Evolutionary conservation across 2,113 vertebrate species (phyloP).

Genomic region (Syrmaticus mikado): DNA sequence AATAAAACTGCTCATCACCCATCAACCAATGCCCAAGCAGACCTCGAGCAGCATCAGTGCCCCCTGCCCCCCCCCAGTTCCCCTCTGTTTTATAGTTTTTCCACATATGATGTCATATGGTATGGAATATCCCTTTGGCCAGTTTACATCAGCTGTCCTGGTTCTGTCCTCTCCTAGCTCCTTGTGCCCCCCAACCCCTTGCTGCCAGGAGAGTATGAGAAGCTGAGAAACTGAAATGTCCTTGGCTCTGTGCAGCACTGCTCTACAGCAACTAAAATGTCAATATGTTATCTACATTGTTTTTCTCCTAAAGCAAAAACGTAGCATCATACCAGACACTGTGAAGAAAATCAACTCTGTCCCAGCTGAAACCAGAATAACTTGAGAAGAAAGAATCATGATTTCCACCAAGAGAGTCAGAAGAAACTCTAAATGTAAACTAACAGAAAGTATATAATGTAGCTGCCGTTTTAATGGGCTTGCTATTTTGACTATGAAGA

Average conservation of each 20-base stretch:
- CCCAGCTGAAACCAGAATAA: neutral
- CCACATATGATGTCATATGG: no score
- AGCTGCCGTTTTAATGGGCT: slow-evolving; percentile 1
- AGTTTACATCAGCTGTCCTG: no score
- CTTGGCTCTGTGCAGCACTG: no score
- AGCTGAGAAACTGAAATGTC: neutral
- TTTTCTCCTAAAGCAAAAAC: no score
- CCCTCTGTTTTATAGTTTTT: no score
- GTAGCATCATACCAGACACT: no score
- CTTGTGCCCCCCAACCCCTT: neutral
- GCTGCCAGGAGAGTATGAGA: neutral
- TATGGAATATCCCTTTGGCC: no score
- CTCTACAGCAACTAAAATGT: no score
- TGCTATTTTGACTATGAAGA: neutral
- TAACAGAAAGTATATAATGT: slow-evolving; percentile 23
- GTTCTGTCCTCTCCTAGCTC: neutral
- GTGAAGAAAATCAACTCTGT: no score
- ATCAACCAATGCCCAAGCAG: no score
- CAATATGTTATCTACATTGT: no score
- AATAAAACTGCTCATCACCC: neutral
- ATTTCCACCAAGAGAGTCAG: slow-evolving; percentile 32
- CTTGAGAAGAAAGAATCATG: slow-evolving; percentile 35
- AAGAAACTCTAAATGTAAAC: slow-evolving; percentile 6
- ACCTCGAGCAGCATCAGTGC: neutral
- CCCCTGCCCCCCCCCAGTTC: neutral